A percentile compares a stretch with the other conserved stretches of the same genome.
Conservation (phyloP, 2,113 vertebrate species). For the Apus apus region DNA sequence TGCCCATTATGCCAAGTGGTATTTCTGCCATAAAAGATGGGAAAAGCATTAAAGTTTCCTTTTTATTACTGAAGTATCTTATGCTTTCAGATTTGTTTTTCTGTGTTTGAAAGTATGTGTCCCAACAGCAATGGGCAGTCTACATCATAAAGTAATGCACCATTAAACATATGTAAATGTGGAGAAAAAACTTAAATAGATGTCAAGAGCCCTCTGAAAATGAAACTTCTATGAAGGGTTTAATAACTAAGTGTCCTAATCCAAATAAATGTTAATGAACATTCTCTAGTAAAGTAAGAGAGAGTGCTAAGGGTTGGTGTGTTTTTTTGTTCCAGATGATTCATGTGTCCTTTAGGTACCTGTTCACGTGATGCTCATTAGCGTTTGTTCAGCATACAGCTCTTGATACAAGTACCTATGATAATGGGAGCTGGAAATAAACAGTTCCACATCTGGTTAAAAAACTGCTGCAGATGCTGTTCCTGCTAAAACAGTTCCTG, state of each 20-base stretch:
- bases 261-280: neutral
- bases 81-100: neutral
- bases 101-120: neutral
- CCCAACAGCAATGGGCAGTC: neutral
- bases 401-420: neutral
- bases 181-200: neutral
- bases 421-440: neutral
- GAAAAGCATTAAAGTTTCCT: neutral
- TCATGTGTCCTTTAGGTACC: neutral
- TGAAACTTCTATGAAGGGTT: neutral
- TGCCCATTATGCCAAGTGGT: neutral
- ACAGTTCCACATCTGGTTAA: neutral
- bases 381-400: neutral
- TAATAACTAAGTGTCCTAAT: neutral
- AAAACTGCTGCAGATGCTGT: neutral
- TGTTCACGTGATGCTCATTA: neutral
- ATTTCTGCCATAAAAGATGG: neutral
- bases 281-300: neutral
- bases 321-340: neutral
- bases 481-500: neutral
- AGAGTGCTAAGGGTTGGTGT: neutral
- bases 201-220: neutral
- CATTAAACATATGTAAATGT: neutral
- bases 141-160: neutral
- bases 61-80: neutral